Evolutionary conservation across 35 echinoderm and acorn worm genomes (phyloP), one percentile per base, ranked within the genome.

Genomic region (Ophiothrix spiculata): DNA sequence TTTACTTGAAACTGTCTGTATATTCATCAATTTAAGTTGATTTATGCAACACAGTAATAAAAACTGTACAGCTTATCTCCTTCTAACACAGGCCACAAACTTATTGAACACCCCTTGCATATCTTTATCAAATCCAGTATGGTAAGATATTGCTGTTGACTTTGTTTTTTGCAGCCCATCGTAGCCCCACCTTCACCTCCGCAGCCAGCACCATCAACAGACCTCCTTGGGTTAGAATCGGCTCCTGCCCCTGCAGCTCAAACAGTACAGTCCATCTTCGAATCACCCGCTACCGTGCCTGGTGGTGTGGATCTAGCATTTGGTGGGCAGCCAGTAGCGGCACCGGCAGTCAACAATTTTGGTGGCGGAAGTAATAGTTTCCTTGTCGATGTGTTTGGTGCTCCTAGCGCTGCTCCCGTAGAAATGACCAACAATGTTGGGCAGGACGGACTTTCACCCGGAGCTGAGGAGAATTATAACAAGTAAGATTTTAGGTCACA

Each of bases 351-450:
- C 32, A 84, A 84, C 40, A 87, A 64, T 37, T 33, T 64, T 10
- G 45, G 45, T 31, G 81, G 45, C 23, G 80, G 38, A 21, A 41
- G 39, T n/a, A 33, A 36, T 19, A 80, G 37, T 39, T 74, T 82
- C 0, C 77, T 97, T 11, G 85, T 97, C 1, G 95, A 97, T 42
- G 82, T 97, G 45, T 97, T 97, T 79, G 95, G 86, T 17, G 64
- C 88, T 32, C 79, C 87, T 10, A 38, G 75, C 1, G 3, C 41
- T 14, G 31, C 38, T 4, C 79, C 19, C 4, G 56, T 28, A 25
- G 32, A 78, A n/a, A 56, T 76, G 3, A 37, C 34, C 1, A 69
- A 69, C 29, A 69, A 69, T 69, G 42, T 49, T 49, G 38, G 69
- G 75, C 25, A 60, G 21, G 64, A 56, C 17, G 34, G 81, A 36